Evolutionary conservation across 1,140 invertebrate species (phyloP).

Genomic region (Conus betulinus): DNA sequence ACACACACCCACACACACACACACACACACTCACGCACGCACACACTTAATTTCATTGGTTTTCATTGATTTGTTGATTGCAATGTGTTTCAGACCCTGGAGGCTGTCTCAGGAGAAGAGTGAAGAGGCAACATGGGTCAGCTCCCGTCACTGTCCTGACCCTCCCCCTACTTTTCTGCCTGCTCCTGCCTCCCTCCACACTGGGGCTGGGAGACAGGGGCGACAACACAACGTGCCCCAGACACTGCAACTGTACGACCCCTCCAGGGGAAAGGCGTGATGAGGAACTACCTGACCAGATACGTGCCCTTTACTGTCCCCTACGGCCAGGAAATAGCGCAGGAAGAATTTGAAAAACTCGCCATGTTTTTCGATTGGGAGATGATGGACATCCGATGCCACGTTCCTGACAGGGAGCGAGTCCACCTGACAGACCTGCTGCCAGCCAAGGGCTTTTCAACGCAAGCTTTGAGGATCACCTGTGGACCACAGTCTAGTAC

Average conservation of each 20-base stretch:
- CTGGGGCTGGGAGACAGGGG: no score
- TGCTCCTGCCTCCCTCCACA: background rate
- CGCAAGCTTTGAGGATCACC: background rate
- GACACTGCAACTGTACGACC: background rate
- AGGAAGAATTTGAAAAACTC: background rate
- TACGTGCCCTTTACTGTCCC: slow-evolving; percentile 24
- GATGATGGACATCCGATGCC: slow-evolving; percentile 13
- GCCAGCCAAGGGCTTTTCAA: background rate
- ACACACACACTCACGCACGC: no score
- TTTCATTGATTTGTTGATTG: no score
- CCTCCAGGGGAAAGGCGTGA: background rate
- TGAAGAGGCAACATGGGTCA: background rate
- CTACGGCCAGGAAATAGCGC: no score
- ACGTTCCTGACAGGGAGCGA: background rate
- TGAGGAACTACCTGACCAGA: slow-evolving; percentile 14
- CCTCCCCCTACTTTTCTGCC: background rate
- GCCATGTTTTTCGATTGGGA: background rate
- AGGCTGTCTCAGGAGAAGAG: background rate
- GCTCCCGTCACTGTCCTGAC: background rate
- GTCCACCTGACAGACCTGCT: slow-evolving; percentile 15
- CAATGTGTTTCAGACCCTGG: no score
- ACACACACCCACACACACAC: no score
- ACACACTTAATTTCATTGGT: no score
- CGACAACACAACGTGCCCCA: background rate
- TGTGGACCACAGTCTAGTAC: background rate